Evolutionary conservation across 2,888 invertebrate species (phyloP).

Genomic region (Phorcus lineatus): DNA sequence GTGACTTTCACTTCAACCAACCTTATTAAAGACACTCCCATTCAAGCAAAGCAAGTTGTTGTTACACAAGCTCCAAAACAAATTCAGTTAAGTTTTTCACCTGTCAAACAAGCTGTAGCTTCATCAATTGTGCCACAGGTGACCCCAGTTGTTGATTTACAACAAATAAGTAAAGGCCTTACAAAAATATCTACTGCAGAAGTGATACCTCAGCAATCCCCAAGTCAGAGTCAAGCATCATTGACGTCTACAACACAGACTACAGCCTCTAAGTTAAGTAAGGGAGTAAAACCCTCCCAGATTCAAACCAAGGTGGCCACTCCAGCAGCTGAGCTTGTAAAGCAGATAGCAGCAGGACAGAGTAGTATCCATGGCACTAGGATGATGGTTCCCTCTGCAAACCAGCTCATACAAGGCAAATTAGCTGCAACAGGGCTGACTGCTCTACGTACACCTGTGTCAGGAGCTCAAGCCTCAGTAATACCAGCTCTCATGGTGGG

Average conservation of each 20-base stretch:
- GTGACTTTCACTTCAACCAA: neutral
- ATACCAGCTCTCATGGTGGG: constrained; percentile 19
- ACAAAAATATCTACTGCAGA: neutral
- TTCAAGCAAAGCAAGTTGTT: neutral
- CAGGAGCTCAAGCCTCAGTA: neutral
- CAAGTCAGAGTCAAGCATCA: neutral
- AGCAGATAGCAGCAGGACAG: constrained; percentile 34
- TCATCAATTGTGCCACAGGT: neutral
- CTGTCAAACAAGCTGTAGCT: neutral
- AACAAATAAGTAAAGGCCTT: neutral
- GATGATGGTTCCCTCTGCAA: neutral
- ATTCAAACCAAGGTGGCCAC: constrained; percentile 3
- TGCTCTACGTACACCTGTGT: neutral
- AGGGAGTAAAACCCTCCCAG: neutral
- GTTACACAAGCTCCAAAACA: neutral
- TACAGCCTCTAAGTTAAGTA: neutral
- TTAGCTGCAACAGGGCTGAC: neutral
- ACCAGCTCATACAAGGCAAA: neutral
- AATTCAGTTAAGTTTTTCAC: constrained; percentile 2
- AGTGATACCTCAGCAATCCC: neutral
- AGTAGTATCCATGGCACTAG: neutral
- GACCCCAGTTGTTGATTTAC: neutral
- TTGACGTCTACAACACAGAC: neutral
- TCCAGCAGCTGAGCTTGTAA: constrained; percentile 40
- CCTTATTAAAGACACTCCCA: neutral